Evolutionary conservation across 2,888 invertebrate genomes (phyloP), one percentile per base, ranked within the genome.

Genomic region (Idaea biselata): DNA sequence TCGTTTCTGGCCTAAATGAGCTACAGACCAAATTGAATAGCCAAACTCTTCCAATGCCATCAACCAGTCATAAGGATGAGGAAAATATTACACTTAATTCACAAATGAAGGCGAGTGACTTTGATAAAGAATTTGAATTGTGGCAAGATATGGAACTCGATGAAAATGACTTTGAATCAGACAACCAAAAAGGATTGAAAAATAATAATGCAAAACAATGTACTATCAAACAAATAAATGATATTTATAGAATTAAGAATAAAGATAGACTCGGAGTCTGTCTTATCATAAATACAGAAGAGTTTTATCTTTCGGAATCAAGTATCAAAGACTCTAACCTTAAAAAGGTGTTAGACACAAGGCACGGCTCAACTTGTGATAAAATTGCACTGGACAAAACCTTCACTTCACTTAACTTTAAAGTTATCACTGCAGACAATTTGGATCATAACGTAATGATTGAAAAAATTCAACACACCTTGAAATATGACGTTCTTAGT

Each of bases 211-310:
- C 80, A 87, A 63, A 70, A 72, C 69, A 55, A 63, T 68, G 58
- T 69, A 72, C 83, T 86, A 75, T 79, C 87, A 16, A 90, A 91
- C 61, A 80, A 71, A 64, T 60, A 33, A 77, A 71, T 57, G 81
- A 84, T 67, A 71, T 74, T 25, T 92, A 90, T 75, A 65, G 73
- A 62, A 90, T 92, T 32, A 86, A 83, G 67, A 83, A 88, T 66
- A 72, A 75, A n/a, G 74, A 82, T 14, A 81, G 82, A 66, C 67
- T 90, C 65, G 92, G 92, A 53, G 70, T 91, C 6, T 91, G 91
- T 70, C 81, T 87, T 53, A 88, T 92, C 59, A 87, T 92, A 64
- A 92, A 91, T 72, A 88, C 89, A 72, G 89, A 89, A 74, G 79
- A 82, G 32, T 91, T 91, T 73, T 76, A 88, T 68, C 84, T 88